Evolutionary conservation across 1,140 invertebrate species (phyloP).

Genomic region (Chironomus tepperi): DNA sequence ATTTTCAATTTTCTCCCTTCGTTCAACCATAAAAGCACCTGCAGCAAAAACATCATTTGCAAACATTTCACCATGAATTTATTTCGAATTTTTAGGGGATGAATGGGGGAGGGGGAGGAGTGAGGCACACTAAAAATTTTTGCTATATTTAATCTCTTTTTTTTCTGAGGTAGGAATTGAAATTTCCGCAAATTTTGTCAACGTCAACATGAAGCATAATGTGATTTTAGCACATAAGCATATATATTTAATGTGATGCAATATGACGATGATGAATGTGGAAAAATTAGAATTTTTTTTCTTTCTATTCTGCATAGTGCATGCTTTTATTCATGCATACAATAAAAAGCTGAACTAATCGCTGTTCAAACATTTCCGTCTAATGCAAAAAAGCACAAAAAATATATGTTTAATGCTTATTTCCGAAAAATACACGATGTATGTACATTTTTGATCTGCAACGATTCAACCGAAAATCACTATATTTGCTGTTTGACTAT

Average conservation of each 20-base stretch:
- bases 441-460: neutral
- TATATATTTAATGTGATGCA: constrained; percentile 2
- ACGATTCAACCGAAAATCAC: neutral
- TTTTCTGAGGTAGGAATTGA: neutral
- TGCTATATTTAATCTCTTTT: neutral
- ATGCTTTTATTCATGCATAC: constrained; percentile 1
- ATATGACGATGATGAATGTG: constrained; percentile 5
- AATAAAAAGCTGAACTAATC: neutral
- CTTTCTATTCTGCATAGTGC: neutral
- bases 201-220: neutral
- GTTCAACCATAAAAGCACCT: constrained; percentile 7
- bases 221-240: neutral
- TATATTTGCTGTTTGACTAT: neutral
- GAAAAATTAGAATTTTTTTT: neutral
- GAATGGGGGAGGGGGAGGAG: no score
- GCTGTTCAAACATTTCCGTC: neutral
- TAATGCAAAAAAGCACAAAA: neutral
- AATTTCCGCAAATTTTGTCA: constrained; percentile 13
- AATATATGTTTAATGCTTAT: neutral
- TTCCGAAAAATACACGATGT: neutral
- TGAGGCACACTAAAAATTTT: no score
- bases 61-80: constrained; percentile 4
- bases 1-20: constrained; percentile 6
- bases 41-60: neutral
- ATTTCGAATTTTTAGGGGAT: no score